These are phyloP conservation scores for Caenorhabditis brenneri DNA, from an alignment of 1,140 invertebrate genomes.

Conservation along the genomic window DNA sequence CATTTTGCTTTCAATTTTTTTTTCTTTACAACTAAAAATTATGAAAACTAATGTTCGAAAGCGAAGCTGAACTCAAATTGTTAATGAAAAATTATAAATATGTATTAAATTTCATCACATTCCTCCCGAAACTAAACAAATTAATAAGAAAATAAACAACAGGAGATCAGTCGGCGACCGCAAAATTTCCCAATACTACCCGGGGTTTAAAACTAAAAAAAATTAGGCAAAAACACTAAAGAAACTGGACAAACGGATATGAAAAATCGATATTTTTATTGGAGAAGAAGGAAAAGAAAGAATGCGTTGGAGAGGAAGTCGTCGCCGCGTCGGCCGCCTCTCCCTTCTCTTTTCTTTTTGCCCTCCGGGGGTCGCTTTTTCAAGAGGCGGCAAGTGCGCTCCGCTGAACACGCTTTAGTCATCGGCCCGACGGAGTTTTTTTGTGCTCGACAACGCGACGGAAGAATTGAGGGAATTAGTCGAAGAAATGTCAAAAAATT, in stretches of 20 bases:
- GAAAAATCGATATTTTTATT: conserved; percentile 6
- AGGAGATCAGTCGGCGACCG: not conserved
- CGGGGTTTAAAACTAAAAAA: not conserved
- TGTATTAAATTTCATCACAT: not conserved
- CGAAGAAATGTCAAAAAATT: not conserved
- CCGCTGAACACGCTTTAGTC: not conserved
- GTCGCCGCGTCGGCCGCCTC: not conserved
- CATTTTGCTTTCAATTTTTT: no score
- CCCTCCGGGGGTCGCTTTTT: not conserved
- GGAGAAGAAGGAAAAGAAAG: not conserved
- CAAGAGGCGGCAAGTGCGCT: not conserved
- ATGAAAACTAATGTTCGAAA: not conserved
- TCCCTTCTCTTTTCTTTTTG: not conserved
- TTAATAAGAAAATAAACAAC: not conserved
- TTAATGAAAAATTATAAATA: not conserved
- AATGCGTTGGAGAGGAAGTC: not conserved
- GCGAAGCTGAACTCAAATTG: not conserved
- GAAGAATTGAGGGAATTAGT: not conserved
- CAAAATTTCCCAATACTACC: not conserved
- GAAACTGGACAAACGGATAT: not conserved
- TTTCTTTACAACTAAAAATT: not conserved
- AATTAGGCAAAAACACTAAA: not conserved
- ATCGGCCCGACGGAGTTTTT: not conserved
- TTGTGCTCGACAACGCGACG: not conserved
- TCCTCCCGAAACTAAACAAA: not conserved